A percentile compares a stretch with the other conserved stretches of the same genome.
Conservation (phyloP, 2,888 invertebrate species). For the Octodonta nipae region DNA sequence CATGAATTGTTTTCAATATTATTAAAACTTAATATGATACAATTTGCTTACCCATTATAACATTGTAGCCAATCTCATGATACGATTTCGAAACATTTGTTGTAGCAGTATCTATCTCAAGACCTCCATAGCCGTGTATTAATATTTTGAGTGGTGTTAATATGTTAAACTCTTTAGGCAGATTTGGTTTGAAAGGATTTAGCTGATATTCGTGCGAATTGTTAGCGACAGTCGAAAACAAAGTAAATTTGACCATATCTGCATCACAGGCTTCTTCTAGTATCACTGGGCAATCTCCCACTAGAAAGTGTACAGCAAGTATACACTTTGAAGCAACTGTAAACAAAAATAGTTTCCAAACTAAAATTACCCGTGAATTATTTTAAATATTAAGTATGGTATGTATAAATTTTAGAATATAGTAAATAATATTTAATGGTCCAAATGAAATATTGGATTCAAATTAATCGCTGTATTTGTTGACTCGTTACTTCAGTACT, state of each 20-base stretch:
- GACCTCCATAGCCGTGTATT: slow-evolving; percentile 36
- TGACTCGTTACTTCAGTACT: too few relatives aligned
- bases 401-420: too few relatives aligned
- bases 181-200: slow-evolving; percentile 24
- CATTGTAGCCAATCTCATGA: slow-evolving; percentile 25
- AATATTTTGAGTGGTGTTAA: slow-evolving; percentile 27
- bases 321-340: slow-evolving; percentile 3
- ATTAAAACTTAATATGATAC: too few relatives aligned
- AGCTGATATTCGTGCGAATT: slow-evolving; percentile 16
- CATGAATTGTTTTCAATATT: too few relatives aligned
- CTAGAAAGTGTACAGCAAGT: slow-evolving; percentile 6
- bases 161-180: slow-evolving; percentile 22
- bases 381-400: too few relatives aligned
- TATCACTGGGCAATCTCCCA: slow-evolving; percentile 27
- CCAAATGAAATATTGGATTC: too few relatives aligned
- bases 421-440: too few relatives aligned
- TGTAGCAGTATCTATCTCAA: slow-evolving; percentile 29
- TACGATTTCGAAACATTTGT: slow-evolving; percentile 28
- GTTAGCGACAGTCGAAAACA: slow-evolving; percentile 20
- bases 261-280: slow-evolving; percentile 31
- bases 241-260: slow-evolving; percentile 28
- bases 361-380: too few relatives aligned
- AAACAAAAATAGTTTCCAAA: too few relatives aligned
- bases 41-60: slow-evolving; percentile 23
- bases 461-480: too few relatives aligned